phyloP scores from a whole-genome alignment of 1,140 invertebrate species.

The Trissolcus basalis region DNA sequence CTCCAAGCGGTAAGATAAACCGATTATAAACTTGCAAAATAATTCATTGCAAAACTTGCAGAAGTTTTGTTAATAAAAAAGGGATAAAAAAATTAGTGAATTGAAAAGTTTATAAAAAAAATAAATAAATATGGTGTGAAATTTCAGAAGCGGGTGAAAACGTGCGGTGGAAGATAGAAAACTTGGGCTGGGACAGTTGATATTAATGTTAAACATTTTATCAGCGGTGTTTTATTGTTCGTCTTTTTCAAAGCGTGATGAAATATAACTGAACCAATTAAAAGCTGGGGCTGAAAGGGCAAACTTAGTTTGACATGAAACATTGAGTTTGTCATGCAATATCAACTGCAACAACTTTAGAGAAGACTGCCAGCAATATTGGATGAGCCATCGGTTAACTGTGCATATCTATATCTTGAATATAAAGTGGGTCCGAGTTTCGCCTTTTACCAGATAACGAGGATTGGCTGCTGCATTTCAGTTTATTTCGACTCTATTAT shows the following conservation, averaged over 20 bases:
- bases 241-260: conserved; percentile 14
- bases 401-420: conserved; percentile 14
- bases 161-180: background rate
- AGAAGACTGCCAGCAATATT: conserved; percentile 19
- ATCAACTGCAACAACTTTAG: conserved; percentile 20
- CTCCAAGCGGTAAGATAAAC: no score
- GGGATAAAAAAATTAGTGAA: no score
- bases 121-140: no score
- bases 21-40: no score
- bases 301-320: conserved; percentile 24
- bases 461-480: background rate
- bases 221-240: background rate
- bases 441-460: background rate
- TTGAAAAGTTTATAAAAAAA: no score
- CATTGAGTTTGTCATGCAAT: conserved; percentile 17
- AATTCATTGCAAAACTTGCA: no score
- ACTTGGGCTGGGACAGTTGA: background rate
- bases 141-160: no score
- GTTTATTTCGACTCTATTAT: background rate
- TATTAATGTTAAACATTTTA: background rate
- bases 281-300: conserved; percentile 12
- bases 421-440: conserved; percentile 9
- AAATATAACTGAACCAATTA: conserved; percentile 31
- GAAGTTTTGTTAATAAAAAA: no score
- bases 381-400: conserved; percentile 10